A percentile compares a stretch with the other conserved stretches of the same genome.
Conservation (phyloP, 2,113 vertebrate genomes). For the Aviceda subcristata region DNA sequence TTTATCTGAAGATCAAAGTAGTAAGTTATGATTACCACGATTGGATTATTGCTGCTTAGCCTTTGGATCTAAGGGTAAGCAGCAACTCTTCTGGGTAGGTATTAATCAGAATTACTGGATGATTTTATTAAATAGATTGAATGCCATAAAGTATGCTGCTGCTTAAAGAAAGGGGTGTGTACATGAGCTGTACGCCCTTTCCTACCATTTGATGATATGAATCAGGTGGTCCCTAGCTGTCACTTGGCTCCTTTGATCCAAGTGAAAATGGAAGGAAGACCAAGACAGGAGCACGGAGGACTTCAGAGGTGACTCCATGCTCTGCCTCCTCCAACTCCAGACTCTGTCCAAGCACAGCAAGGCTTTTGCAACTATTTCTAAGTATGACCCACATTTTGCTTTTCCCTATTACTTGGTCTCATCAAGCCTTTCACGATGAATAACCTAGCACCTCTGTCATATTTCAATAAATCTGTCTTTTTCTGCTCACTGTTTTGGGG, state of each 20-base stretch:
- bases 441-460: background rate
- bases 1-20: conserved; percentile 67
- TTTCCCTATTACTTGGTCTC: background rate
- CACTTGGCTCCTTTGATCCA: background rate
- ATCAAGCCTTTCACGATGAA: background rate
- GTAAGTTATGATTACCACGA: conserved; percentile 34
- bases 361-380: background rate
- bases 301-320: background rate
- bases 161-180: background rate
- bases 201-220: background rate
- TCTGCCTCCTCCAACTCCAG: background rate
- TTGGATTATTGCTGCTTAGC: conserved; percentile 53
- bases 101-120: conserved; percentile 23
- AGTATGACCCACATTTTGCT: background rate
- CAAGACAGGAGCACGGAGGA: background rate
- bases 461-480: background rate
- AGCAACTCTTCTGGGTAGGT: conserved; percentile 17
- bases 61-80: conserved; percentile 56
- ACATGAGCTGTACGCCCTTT: background rate
- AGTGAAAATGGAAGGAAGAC: background rate
- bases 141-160: background rate
- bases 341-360: background rate
- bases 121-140: conserved; percentile 18
- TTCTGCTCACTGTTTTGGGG: background rate
- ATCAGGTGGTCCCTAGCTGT: background rate